Conservation (phyloP, 2,797 vertebrate species). For the Anolis apletophallus region DNA sequence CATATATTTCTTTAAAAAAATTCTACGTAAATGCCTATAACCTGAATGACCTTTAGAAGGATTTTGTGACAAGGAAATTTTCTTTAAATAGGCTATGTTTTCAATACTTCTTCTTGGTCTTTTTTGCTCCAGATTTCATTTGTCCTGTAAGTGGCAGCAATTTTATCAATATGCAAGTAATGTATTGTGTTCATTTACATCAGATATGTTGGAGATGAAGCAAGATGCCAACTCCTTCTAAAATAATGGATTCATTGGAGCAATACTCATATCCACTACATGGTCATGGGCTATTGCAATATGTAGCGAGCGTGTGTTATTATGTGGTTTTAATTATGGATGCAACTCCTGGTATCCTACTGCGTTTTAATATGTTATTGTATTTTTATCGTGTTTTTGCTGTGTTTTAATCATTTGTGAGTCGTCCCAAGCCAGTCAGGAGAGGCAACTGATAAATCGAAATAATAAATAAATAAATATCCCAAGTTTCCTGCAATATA, state of each 20-base stretch:
- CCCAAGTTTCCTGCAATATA: not conserved
- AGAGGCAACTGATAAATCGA: too few relatives aligned
- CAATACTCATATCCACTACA: rapidly evolving
- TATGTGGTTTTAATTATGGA: too few relatives aligned
- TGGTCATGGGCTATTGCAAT: too few relatives aligned
- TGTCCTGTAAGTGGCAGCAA: not conserved
- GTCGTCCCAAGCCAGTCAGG: too few relatives aligned
- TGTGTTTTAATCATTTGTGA: too few relatives aligned
- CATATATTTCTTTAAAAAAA: not conserved
- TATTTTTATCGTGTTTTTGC: too few relatives aligned
- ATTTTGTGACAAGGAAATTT: not conserved
- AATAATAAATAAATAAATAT: too few relatives aligned
- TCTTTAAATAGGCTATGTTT: not conserved
- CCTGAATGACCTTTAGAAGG: not conserved
- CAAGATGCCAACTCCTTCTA: not conserved
- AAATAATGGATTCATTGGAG: rapidly evolving
- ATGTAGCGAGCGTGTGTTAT: too few relatives aligned
- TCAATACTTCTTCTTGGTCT: not conserved
- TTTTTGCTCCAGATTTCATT: not conserved
- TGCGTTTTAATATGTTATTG: too few relatives aligned
- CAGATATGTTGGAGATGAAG: not conserved
- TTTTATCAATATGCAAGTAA: not conserved
- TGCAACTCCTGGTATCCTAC: too few relatives aligned
- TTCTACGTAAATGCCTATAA: not conserved
- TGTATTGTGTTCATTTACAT: too few relatives aligned